Base-by-base conservation (phyloP, 2,797 vertebrate species). In the Threskiornis aethiopicus region DNA sequence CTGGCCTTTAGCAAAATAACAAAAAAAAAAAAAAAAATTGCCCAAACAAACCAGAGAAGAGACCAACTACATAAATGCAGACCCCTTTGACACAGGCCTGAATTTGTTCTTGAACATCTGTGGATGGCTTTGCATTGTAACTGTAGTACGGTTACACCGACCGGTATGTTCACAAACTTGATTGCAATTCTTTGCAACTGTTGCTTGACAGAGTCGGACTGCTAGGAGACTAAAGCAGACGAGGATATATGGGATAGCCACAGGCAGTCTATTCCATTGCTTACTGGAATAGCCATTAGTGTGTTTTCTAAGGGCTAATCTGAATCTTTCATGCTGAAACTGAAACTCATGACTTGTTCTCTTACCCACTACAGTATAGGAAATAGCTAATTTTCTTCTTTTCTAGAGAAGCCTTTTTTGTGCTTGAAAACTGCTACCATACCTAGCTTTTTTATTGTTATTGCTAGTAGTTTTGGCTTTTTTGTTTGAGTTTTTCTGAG, bases 71-170 rank as follows among this genome's bases (percentile, higher is more conserved):
- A 3, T 44, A 55, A 59, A 64, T 54, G 49, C 19, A 88, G 41
- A 31, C 21, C 35, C 16, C 42, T 79, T 61, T 33, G 47, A 10
- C 52, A 9, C 10, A 28, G 21, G 16, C 13, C 28, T 39, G 71
- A 18, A 18, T 82, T 69, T 37, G 16, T 16, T 24, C 19, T 42
- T 19, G 37, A 35, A 3, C 7, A 3, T 41, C 24, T 18, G 42
- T 66, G 81, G 26, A 4, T 61, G 20, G 18, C 16, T 85, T 54
- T 54, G 65, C 49, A 72, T 29, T 59, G 25, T 19, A 11, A 3
- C 28, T 16, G 21, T 10, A 3, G 7, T 7, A 3, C 1, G 2
- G 29, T 29, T 44, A 5, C 22, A 7, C 14, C 0, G 3, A 35
- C 57, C 1, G 2, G 11, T 14, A 1, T 10, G 13, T 59, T 51